Conservation (phyloP, 1,140 invertebrate species). For the Bilobella aurantiaca region DNA sequence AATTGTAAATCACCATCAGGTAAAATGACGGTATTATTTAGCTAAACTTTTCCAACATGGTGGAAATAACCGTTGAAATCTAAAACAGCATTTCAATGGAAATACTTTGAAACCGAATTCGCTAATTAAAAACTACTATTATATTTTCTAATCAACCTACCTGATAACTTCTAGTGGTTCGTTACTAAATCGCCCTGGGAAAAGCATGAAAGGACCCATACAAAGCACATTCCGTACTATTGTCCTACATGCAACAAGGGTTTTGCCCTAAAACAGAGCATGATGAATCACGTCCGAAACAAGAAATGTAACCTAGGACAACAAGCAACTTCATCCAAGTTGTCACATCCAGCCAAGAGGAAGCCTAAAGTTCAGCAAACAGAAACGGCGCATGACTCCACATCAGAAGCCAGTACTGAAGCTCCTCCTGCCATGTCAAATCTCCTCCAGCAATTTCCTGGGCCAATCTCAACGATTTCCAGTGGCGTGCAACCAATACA, state of each 20-base stretch:
- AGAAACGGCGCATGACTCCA: neutral
- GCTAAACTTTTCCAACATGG: too few relatives aligned
- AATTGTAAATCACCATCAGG: too few relatives aligned
- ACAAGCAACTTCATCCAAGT: neutral
- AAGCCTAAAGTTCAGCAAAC: neutral
- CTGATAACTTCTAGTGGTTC: neutral
- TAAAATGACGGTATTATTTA: too few relatives aligned
- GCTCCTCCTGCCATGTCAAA: neutral
- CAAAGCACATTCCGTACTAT: neutral
- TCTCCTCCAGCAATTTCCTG: neutral
- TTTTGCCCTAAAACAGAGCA: constrained; percentile 1
- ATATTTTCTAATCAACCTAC: too few relatives aligned
- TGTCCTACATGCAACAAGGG: neutral
- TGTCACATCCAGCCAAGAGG: neutral
- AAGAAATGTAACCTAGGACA: neutral
- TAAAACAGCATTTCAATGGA: too few relatives aligned
- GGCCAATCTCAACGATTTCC: too few relatives aligned
- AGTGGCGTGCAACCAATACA: too few relatives aligned
- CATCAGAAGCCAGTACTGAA: neutral
- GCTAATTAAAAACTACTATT: too few relatives aligned
- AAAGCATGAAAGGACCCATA: neutral
- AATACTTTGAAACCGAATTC: too few relatives aligned
- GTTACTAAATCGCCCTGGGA: neutral
- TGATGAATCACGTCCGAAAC: constrained; percentile 1
- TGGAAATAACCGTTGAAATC: too few relatives aligned